Percentiles rank a stretch among this genome's conserved stretches.
These are phyloP conservation scores for Polydrusus cervinus DNA, from an alignment of 2,888 invertebrate species.

Conservation along the genomic window DNA sequence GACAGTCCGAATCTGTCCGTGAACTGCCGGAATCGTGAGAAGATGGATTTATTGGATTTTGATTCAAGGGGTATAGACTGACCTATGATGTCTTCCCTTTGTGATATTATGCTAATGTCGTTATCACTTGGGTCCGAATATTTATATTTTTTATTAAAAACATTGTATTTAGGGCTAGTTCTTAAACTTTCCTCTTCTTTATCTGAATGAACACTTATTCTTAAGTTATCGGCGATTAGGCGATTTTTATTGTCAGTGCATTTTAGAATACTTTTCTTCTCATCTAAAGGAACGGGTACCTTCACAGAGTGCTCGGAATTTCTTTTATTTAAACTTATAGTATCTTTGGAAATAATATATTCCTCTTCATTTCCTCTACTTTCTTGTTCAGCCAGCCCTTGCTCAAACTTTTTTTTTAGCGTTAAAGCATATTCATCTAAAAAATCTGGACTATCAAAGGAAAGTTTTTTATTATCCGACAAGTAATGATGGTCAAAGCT, in stretches of 20 bases:
- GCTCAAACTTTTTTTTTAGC: constrained; percentile 65
- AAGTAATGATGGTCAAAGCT: constrained; percentile 69
- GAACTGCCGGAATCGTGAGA: constrained; percentile 73
- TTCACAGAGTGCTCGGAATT: constrained; percentile 68
- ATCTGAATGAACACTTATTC: constrained; percentile 59
- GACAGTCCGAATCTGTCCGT: constrained; percentile 74
- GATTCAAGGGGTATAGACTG: constrained; percentile 63
- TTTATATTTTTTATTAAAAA: constrained; percentile 60
- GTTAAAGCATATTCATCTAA: constrained; percentile 68
- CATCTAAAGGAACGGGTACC: constrained; percentile 57
- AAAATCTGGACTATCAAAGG: constrained; percentile 69
- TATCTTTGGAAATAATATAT: constrained; percentile 67
- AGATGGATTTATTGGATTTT: constrained; percentile 66
- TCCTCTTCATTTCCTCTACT: constrained; percentile 58
- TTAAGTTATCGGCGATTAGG: constrained; percentile 62
- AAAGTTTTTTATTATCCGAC: constrained; percentile 67
- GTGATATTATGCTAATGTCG: constrained; percentile 61
- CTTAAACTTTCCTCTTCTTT: constrained; percentile 50
- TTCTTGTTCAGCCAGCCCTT: constrained; percentile 53
- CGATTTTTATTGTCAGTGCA: constrained; percentile 58
- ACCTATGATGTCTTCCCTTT: constrained; percentile 59
- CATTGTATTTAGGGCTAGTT: constrained; percentile 57
- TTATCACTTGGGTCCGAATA: constrained; percentile 59
- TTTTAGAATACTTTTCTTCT: constrained; percentile 67
- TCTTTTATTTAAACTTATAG: constrained; percentile 67